A percentile compares a stretch with the other conserved stretches of the same genome.
phyloP scores from a whole-genome alignment of 2,113 vertebrate species.

The Cryptotis parvus region DNA sequence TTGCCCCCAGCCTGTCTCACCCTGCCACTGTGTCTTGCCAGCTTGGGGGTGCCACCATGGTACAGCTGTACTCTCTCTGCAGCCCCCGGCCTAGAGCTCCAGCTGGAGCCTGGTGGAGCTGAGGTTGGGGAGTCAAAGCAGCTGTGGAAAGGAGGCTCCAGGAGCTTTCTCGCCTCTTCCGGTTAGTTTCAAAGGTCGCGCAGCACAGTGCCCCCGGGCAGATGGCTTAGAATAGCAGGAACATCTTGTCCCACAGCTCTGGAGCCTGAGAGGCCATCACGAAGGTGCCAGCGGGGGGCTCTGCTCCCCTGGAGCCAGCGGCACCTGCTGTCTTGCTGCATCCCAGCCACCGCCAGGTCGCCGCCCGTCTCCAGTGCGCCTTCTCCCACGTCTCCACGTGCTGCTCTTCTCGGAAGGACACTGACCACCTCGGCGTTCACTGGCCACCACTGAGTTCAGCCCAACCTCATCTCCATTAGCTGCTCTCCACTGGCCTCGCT shows the following conservation, averaged over 20 bases:
- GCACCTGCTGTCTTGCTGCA: not conserved
- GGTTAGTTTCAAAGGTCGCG: not conserved
- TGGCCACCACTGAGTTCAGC: not conserved
- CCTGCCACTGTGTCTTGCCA: not conserved
- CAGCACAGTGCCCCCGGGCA: not conserved
- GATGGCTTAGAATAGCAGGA: not conserved
- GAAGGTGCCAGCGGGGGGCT: too few species aligned
- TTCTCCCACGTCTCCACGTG: not conserved
- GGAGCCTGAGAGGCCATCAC: not conserved
- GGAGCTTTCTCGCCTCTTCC: not conserved
- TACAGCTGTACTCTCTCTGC: not conserved
- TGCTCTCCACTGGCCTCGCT: not conserved
- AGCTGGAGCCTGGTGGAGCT: not conserved
- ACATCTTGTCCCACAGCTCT: not conserved
- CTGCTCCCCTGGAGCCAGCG: not conserved
- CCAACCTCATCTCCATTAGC: not conserved
- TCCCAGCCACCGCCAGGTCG: not conserved
- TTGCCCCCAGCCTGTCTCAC: not conserved
- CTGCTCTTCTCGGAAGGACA: not conserved
- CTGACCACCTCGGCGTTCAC: not conserved
- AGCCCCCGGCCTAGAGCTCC: not conserved
- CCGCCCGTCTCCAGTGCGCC: not conserved
- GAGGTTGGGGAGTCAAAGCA: not conserved
- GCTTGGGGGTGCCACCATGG: not conserved
- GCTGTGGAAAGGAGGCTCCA: not conserved